Evolutionary conservation across 2,797 vertebrate species (phyloP).

Genomic region (Perdix hodgsoniae): DNA sequence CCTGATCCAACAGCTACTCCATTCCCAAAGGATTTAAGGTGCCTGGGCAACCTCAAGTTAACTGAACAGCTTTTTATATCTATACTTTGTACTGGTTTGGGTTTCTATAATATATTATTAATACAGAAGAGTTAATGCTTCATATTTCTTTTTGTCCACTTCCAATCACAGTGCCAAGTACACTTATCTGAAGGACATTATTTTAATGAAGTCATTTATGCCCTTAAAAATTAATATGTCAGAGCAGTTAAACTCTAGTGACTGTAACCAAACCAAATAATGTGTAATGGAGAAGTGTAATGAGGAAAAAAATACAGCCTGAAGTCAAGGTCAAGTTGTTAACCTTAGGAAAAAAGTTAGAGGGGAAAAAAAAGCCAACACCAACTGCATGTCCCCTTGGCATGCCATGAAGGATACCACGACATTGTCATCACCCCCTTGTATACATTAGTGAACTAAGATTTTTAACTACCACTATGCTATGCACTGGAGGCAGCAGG

Average conservation of each 20-base stretch:
- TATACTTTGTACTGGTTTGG: neutral
- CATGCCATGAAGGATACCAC: neutral
- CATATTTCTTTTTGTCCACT: conserved; percentile 47
- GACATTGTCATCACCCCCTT: neutral
- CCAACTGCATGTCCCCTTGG: conserved; percentile 14
- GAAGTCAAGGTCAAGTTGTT: conserved; percentile 73
- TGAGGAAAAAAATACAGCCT: conserved; percentile 60
- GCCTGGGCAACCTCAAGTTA: neutral
- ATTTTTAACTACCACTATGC: neutral
- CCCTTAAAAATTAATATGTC: conserved; percentile 77
- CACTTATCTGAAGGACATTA: conserved; percentile 68
- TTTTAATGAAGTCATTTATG: conserved; percentile 77
- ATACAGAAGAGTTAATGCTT: conserved; percentile 20
- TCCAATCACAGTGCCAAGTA: conserved; percentile 46
- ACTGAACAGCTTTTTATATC: neutral
- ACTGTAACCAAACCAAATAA: conserved; percentile 77
- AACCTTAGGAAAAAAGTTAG: conserved; percentile 42
- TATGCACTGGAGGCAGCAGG: neutral
- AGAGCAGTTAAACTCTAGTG: conserved; percentile 75
- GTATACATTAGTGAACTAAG: neutral
- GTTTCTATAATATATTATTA: neutral
- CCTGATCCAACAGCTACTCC: neutral
- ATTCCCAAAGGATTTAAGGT: neutral
- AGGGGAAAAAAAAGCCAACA: conserved; percentile 19
- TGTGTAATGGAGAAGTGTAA: conserved; percentile 72